Evolutionary conservation across 2,113 vertebrate species (phyloP).

Genomic region (Empidonax traillii): DNA sequence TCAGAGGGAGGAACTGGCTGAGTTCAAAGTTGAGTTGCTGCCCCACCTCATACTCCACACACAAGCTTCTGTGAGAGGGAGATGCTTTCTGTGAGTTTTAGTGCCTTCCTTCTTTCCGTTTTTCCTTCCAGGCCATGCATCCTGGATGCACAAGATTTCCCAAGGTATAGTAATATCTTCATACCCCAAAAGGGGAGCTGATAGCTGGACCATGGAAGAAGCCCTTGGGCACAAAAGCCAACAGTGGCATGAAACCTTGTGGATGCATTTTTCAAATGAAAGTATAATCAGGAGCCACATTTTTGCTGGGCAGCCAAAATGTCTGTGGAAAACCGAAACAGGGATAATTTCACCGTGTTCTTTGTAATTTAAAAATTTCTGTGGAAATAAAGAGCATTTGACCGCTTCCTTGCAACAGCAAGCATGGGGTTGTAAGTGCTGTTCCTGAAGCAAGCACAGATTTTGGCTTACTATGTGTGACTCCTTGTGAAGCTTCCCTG

Average conservation of each 20-base stretch:
- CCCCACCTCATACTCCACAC: accelerated
- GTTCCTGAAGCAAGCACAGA: slow-evolving; percentile 43
- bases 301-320: neutral
- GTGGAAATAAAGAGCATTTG: neutral
- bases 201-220: neutral
- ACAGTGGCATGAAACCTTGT: neutral
- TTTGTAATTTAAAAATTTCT: slow-evolving; percentile 32
- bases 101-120: neutral
- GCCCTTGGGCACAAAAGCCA: neutral
- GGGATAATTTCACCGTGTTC: neutral
- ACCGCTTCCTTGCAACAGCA: neutral
- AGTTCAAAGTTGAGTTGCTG: neutral
- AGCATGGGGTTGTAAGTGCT: neutral
- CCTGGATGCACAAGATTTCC: neutral
- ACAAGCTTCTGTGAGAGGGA: neutral
- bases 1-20: neutral
- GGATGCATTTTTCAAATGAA: neutral
- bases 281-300: neutral
- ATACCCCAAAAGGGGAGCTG: neutral
- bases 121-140: neutral
- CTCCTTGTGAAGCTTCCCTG: slow-evolving; percentile 45
- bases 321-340: neutral
- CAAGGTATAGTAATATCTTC: neutral
- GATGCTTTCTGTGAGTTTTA: neutral
- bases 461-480: slow-evolving; percentile 64